phyloP scores from a whole-genome alignment of 2,888 invertebrate species.

The Branchipolynoe longqiensis region DNA sequence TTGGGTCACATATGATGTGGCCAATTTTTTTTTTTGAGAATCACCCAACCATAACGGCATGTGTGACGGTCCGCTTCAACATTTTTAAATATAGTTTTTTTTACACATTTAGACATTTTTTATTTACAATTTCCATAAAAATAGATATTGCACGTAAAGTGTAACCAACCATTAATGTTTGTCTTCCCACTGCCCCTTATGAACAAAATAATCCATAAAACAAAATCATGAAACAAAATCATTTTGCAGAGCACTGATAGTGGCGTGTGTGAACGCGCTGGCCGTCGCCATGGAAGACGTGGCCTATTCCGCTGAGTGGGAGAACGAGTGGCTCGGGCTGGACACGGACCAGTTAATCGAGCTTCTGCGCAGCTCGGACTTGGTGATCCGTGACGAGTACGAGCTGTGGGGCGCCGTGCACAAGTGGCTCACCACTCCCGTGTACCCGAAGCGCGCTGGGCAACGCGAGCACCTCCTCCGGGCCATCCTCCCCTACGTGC shows the following conservation, averaged over 20 bases:
- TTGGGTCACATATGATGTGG: too few relatives aligned
- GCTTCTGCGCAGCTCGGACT: slow-evolving; percentile 88
- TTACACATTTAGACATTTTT: too few relatives aligned
- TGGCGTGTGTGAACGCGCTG: slow-evolving; percentile 75
- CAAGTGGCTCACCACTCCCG: slow-evolving; percentile 87
- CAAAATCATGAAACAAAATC: too few relatives aligned
- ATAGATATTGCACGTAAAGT: too few relatives aligned
- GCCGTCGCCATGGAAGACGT: slow-evolving; percentile 79
- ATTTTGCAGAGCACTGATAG: slow-evolving; percentile 67
- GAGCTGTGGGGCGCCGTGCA: slow-evolving; percentile 89
- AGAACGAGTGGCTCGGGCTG: slow-evolving; percentile 89
- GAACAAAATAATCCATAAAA: too few relatives aligned
- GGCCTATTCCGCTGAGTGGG: slow-evolving; percentile 81
- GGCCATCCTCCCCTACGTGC: slow-evolving; percentile 87
- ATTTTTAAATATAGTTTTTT: too few relatives aligned
- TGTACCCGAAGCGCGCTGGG: slow-evolving; percentile 85
- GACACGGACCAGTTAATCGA: slow-evolving; percentile 90
- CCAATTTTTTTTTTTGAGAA: too few relatives aligned
- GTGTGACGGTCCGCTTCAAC: too few relatives aligned
- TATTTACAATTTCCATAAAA: too few relatives aligned
- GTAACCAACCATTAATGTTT: too few relatives aligned
- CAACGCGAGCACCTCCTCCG: slow-evolving; percentile 76
- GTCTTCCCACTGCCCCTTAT: too few relatives aligned
- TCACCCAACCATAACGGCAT: too few relatives aligned
- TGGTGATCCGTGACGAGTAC: slow-evolving; percentile 94